Percentiles rank a stretch among this genome's conserved stretches.
Conservation (phyloP, 2,113 vertebrate genomes). For the Percina caprodes region DNA sequence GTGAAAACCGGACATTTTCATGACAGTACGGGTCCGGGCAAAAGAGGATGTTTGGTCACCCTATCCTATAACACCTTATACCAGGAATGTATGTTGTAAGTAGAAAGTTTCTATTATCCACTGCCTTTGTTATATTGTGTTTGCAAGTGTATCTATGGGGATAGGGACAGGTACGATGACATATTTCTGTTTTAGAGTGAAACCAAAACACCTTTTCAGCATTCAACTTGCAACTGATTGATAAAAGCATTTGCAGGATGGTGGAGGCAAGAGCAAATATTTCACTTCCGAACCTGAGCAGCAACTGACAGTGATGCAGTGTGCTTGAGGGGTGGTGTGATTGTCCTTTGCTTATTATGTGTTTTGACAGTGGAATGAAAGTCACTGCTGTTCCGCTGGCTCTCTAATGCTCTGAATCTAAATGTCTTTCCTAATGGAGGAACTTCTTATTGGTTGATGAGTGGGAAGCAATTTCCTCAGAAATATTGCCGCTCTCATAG, state of each 20-base stretch:
- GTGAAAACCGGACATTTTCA: too few relatives aligned
- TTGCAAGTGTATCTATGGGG: neutral
- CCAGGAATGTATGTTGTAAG: neutral
- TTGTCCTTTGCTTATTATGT: slow-evolving; percentile 26
- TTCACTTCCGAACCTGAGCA: neutral
- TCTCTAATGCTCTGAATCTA: slow-evolving; percentile 29
- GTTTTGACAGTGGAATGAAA: slow-evolving; percentile 26
- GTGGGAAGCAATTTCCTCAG: slow-evolving; percentile 2
- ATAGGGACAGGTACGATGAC: neutral
- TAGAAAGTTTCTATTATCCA: neutral
- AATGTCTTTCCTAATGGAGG: slow-evolving; percentile 33
- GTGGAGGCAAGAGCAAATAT: neutral
- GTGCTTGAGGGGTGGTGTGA: slow-evolving; percentile 13
- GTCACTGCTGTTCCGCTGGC: slow-evolving; percentile 28
- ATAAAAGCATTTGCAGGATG: neutral
- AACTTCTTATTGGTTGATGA: slow-evolving; percentile 28
- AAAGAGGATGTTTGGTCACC: too few relatives aligned
- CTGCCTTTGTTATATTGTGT: neutral
- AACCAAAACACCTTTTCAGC: neutral
- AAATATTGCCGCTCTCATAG: slow-evolving; percentile 1
- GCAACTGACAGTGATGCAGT: neutral
- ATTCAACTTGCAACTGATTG: neutral
- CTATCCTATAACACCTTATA: neutral
- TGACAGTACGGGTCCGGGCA: too few relatives aligned
- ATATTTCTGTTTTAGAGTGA: neutral